These are phyloP conservation scores for Apteryx owenii DNA, from an alignment of 2,113 vertebrate genomes.

Conservation along the genomic window DNA sequence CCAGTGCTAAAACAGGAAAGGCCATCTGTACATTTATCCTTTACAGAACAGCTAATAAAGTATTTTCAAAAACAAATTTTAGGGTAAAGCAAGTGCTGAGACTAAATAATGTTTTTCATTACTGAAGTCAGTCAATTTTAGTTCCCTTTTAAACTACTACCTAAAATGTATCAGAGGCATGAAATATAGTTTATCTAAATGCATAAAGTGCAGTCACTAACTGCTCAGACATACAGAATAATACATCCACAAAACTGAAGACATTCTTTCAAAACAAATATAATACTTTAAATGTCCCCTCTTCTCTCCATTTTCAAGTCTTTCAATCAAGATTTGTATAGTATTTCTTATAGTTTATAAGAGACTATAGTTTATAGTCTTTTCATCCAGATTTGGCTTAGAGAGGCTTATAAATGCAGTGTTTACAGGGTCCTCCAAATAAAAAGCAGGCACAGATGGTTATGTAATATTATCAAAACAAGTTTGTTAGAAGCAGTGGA, in stretches of 20 bases:
- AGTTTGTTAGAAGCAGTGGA: slow-evolving; percentile 64
- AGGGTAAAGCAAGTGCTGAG: neutral
- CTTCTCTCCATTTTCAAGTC: slow-evolving; percentile 28
- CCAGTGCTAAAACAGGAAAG: neutral
- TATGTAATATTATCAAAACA: slow-evolving; percentile 63
- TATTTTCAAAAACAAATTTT: neutral
- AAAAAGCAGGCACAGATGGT: slow-evolving; percentile 80
- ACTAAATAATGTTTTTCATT: slow-evolving; percentile 22
- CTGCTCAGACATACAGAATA: slow-evolving; percentile 14
- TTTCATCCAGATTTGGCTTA: slow-evolving; percentile 38
- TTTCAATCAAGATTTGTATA: slow-evolving; percentile 32
- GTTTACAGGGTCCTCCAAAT: slow-evolving; percentile 65
- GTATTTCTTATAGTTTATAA: neutral
- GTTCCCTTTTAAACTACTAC: slow-evolving; percentile 49
- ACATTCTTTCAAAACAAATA: slow-evolving; percentile 38
- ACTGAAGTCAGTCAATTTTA: slow-evolving; percentile 3
- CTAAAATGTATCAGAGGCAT: slow-evolving; percentile 32
- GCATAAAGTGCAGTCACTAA: slow-evolving; percentile 55
- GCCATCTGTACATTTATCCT: neutral
- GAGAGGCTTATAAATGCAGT: slow-evolving; percentile 51
- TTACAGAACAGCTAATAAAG: neutral
- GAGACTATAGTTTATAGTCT: neutral
- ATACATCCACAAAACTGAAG: slow-evolving; percentile 46
- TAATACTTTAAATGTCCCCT: slow-evolving; percentile 11
- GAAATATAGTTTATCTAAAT: slow-evolving; percentile 56